These are phyloP conservation scores for Lepilemur ruficaudatus DNA, from an alignment of 2,797 vertebrate genomes.

Conservation along the genomic window DNA sequence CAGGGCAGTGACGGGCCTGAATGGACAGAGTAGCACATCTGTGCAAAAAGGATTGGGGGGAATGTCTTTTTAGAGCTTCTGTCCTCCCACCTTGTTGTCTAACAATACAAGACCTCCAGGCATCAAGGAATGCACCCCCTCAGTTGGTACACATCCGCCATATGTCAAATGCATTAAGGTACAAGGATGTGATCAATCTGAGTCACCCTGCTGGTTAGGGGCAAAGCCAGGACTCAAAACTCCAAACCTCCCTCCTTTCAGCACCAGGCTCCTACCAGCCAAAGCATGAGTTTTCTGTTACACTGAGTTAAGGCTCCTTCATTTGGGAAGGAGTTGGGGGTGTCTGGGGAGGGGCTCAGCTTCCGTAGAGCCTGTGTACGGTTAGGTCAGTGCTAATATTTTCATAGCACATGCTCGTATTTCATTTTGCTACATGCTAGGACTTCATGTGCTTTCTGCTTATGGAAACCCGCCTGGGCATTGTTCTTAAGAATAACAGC, in stretches of 20 bases:
- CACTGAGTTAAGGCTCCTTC: neutral
- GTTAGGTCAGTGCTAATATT: neutral
- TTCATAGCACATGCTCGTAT: too few species aligned
- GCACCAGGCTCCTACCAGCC: neutral
- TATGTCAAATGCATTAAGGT: neutral
- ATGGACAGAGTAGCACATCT: fast-evolving
- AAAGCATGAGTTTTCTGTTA: neutral
- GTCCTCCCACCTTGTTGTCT: too few species aligned
- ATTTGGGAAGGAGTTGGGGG: neutral
- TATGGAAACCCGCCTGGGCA: neutral
- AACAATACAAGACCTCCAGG: neutral
- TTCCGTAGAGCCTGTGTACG: fast-evolving
- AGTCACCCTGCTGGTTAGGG: neutral
- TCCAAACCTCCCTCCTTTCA: neutral
- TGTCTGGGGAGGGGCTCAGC: neutral
- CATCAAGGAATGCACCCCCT: neutral
- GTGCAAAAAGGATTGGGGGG: too few species aligned
- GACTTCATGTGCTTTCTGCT: neutral
- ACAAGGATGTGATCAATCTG: neutral
- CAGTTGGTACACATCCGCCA: neutral
- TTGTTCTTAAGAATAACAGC: neutral
- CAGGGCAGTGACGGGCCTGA: neutral
- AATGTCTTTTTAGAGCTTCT: neutral
- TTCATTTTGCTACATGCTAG: neutral
- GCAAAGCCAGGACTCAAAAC: neutral